These are phyloP conservation scores for Gnathonemus echidnorhynchus DNA, from an alignment of 2,113 vertebrate genomes.

Conservation along the genomic window DNA sequence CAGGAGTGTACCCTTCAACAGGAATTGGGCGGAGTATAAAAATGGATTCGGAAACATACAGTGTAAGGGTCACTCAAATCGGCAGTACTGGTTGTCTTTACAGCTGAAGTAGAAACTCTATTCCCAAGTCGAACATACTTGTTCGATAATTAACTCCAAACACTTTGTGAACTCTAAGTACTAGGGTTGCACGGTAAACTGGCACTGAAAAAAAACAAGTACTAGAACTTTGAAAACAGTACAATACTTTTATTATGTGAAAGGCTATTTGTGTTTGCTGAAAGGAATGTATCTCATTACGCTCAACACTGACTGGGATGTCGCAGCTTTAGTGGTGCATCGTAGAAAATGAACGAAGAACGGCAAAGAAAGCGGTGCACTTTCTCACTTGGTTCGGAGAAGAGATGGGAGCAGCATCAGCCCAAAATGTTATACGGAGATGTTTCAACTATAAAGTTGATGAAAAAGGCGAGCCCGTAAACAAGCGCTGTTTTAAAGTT, in stretches of 20 bases:
- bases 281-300: background rate
- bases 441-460: background rate
- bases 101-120: background rate
- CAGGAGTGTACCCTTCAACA: constrained; percentile 35
- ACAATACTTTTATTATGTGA: background rate
- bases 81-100: background rate
- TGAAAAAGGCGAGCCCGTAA: background rate
- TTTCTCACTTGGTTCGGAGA: background rate
- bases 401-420: background rate
- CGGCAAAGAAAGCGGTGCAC: background rate
- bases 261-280: background rate
- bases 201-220: background rate
- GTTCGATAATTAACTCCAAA: background rate
- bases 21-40: constrained; percentile 45
- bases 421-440: background rate
- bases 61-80: constrained; percentile 28
- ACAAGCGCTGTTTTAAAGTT: no score
- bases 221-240: background rate
- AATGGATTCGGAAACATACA: constrained; percentile 45
- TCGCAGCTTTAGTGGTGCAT: background rate
- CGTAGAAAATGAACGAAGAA: background rate
- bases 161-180: background rate
- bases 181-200: background rate
- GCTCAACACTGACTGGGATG: background rate
- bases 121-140: background rate